Percentiles rank a stretch among this genome's conserved stretches.
Evolutionary conservation across 1,140 invertebrate species (phyloP).

Genomic region (Hycleus cichorii): DNA sequence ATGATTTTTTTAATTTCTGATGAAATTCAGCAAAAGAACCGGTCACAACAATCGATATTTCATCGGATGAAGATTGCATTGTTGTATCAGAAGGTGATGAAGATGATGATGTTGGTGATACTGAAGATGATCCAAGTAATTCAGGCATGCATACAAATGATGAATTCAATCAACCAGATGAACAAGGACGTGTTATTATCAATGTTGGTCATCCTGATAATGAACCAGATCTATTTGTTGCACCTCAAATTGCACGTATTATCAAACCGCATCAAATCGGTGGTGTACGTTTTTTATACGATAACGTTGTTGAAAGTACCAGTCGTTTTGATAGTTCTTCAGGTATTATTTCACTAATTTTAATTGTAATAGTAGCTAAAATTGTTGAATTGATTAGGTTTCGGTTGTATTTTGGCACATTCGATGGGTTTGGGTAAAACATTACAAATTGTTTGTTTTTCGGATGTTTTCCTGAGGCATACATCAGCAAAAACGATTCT

Average conservation of each 20-base stretch:
- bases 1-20: background rate
- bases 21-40: slow-evolving; percentile 27
- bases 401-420: slow-evolving; percentile 97
- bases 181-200: slow-evolving; percentile 84
- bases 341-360: slow-evolving; percentile 36
- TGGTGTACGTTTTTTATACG: slow-evolving; percentile 91
- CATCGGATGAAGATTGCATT: slow-evolving; percentile 71
- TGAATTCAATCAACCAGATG: slow-evolving; percentile 85
- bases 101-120: slow-evolving; percentile 46
- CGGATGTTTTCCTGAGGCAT: slow-evolving; percentile 89
- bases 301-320: slow-evolving; percentile 91
- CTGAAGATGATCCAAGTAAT: slow-evolving; percentile 53
- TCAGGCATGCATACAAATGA: slow-evolving; percentile 80
- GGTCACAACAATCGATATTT: slow-evolving; percentile 59
- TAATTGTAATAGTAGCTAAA: background rate
- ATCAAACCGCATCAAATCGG: slow-evolving; percentile 98
- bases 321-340: slow-evolving; percentile 79
- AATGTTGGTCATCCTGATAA: slow-evolving; percentile 92
- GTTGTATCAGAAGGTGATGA: slow-evolving; percentile 64
- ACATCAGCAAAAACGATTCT: slow-evolving; percentile 84
- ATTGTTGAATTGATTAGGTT: slow-evolving; percentile 46
- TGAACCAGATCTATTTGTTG: slow-evolving; percentile 90
- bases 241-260: slow-evolving; percentile 82
- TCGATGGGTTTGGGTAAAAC: slow-evolving; percentile 99
- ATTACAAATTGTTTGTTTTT: slow-evolving; percentile 91